Base-by-base conservation (phyloP, 2,888 invertebrate genomes). In the Pandemis cinnamomeana region DNA sequence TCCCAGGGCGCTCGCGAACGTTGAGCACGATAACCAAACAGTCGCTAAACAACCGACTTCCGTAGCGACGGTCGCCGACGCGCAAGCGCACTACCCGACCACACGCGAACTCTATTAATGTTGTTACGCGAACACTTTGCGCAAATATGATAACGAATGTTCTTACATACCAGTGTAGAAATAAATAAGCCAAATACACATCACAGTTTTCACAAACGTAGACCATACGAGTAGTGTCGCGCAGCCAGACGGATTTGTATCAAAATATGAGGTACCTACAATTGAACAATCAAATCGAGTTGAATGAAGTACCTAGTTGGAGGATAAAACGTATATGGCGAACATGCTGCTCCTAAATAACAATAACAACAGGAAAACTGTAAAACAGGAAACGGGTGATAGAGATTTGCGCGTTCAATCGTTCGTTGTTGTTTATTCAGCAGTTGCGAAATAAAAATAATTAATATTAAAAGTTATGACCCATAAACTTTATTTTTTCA, bases 11-110 rank as follows among this genome's bases (percentile, higher is more conserved):
- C 63, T 61, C 51, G 46, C 36, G 78, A 77, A 60, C 68, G 79
- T 76, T 72, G 79, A 76, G 71, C 75, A 79, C 80, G 71, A 53
- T 53, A 53, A 72, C 62, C 67, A 55, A 58, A 67, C 42, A 80
- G 83, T 83, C 82, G 87, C 87, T 87, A 87, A 91, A 91, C 85
- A 87, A 85, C 83, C 83, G 82, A 87, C 89, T 86, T 90, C 91
- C 90, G 89, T 84, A 81, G 81, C 82, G 77, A 51, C 70, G 10
- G 67, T 72, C 75, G 74, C 69, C 77, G 75, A 78, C 79, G 81
- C 78, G 71, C 71, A 76, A 78, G 79, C 79, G 77, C 77, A 78
- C 78, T 78, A 79, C 80, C 77, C 80, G 85, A 87, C 89, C 89
- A 85, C 88, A 89, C 86, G 86, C 86, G 78, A 85, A 84, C 79